Conservation (phyloP, 2,797 vertebrate genomes). For the Enteromius anoplus region DNA sequence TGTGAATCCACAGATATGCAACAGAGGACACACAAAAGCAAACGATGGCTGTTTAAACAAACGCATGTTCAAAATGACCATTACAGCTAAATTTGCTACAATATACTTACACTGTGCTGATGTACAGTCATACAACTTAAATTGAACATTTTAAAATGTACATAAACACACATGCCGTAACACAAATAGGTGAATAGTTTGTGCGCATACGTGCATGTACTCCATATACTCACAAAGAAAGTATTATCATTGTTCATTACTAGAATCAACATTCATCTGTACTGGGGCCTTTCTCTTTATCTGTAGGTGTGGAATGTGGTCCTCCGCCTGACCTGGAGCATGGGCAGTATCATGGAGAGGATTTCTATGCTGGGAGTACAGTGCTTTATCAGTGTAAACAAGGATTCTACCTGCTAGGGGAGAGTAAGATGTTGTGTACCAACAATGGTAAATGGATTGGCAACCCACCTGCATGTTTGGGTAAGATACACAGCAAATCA, state of each 20-base stretch:
- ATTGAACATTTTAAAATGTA: neutral
- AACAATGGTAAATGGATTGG: slow-evolving; percentile 92
- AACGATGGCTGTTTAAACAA: neutral
- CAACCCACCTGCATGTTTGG: slow-evolving; percentile 89
- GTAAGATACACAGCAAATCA: slow-evolving; percentile 70
- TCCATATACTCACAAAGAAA: neutral
- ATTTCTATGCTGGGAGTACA: slow-evolving; percentile 86
- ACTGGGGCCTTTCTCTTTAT: slow-evolving; percentile 9
- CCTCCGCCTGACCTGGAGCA: slow-evolving; percentile 86
- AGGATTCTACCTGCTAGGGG: slow-evolving; percentile 93
- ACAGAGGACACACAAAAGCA: neutral
- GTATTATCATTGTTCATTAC: neutral
- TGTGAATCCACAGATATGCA: slow-evolving; percentile 19
- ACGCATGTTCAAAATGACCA: neutral
- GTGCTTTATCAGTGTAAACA: slow-evolving; percentile 90
- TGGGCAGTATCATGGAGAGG: slow-evolving; percentile 85
- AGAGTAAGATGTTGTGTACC: slow-evolving; percentile 87
- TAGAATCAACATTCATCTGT: neutral
- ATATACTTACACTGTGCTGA: slow-evolving; percentile 1
- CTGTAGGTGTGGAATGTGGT: slow-evolving; percentile 90
- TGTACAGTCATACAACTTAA: neutral
- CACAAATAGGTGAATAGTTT: neutral
- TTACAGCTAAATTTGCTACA: neutral
- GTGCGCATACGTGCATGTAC: neutral
- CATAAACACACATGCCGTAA: too few relatives aligned